Base-by-base conservation (phyloP, 2,797 vertebrate genomes). In the Eleutherodactylus coqui region DNA sequence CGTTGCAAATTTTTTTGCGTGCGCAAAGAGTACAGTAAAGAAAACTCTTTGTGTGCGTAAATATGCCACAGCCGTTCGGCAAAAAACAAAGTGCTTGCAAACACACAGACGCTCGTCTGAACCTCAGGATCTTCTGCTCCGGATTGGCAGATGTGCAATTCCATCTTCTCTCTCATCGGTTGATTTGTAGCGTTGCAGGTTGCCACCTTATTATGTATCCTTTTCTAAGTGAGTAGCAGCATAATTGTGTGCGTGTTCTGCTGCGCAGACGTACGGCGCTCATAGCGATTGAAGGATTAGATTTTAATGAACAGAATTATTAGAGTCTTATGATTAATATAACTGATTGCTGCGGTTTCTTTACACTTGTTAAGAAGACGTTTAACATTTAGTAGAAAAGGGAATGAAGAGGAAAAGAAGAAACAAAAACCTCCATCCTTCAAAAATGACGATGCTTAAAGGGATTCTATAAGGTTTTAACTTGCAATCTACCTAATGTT, bases 101-200 rank as follows among this genome's bases (percentile, higher is more conserved):
- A n/a, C n/a, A n/a, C n/a, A n/a, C n/a, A n/a, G n/a, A n/a, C n/a
- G n/a, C n/a, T n/a, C n/a, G n/a, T n/a, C n/a, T 83, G 60, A 72
- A 24, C 55, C 45, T 77, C 41, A 47, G 67, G 58, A 75, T 83
- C 78, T 80, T 64, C 70, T 60, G 51, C 47, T 60, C 29, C 67
- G 58, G 60, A 79, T 85, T 78, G 82, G 47, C 83, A 51, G 45
- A 78, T 29, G 47, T 79, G 58, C 83, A 85, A 85, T 85, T 69
- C 55, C 58, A 55, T 79, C 77, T 60, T n/a, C 64, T 49, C 62
- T 43, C 75, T 85, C 76, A 85, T 85, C 83, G 70, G 34, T 53
- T 79, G 76, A 60, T 85, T 79, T 85, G 51, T 70, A 79, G 58
- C 84, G 51, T 85, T 85, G 60, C 29, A 34, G 82, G 82, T 83